Base-by-base conservation (phyloP, 2,797 vertebrate genomes). In the Clamator glandarius region DNA sequence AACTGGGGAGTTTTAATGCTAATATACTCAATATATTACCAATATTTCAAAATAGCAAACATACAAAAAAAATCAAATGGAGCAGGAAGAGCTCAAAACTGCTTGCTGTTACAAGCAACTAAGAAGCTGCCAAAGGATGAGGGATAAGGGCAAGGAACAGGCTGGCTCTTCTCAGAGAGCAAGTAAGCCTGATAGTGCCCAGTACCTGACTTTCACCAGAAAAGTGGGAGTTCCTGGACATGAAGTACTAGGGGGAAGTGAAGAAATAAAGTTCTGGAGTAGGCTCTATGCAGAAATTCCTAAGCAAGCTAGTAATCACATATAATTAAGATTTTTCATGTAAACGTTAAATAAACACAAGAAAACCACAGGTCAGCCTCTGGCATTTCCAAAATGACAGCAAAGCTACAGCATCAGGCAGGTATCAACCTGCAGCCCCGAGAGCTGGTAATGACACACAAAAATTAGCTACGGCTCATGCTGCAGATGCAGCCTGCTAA, bases 401-500 rank as follows among this genome's bases (percentile, higher is more conserved):
- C 26, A 39, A 51, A 9, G 29, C 54, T 35, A 79, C 16, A 0
- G 0, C 54, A 67, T 33, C 59, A 78, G 88, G 69, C 77, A 63
- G 84, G 81, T 46, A 87, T 1, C 50, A 39, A 88, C 73, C 74
- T 69, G 85, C 89, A 73, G 79, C 36, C 21, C 8, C 28, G 21
- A 26, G 74, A 69, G 72, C 75, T 28, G 57, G 28, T 57, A 74
- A 70, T 0, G 29, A 83, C 6, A 51, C 36, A 36, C 59, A 55
- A 31, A 36, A 50, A 78, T 51, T 42, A 83, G 62, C 79, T 11
- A 41, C 0, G 0, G 72, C 28, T 89, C 28, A 4, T 1, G 35
- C 31, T 78, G 54, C 64, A 88, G 86, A 86, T 18, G 51, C 23
- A 82, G 76, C 89, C 92, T 94, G 84, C 75, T 26, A 72, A 61